Base-by-base conservation (phyloP, 2,888 invertebrate genomes). In the Ypsolopha scabrella region DNA sequence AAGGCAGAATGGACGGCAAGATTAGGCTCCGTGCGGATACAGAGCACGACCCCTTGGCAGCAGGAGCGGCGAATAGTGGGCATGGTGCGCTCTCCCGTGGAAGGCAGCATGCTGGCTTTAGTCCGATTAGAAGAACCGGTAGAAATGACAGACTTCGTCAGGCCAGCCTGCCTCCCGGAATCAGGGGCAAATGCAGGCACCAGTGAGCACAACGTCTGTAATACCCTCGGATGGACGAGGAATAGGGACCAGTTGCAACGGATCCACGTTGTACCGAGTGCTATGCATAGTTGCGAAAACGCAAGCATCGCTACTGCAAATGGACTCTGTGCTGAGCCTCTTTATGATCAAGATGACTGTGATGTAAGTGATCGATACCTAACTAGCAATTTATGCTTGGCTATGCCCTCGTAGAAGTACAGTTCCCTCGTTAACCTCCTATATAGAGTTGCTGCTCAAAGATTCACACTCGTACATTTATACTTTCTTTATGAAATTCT, bases 21-120 rank as follows among this genome's bases (percentile, higher is more conserved):
- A 59, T 88, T 94, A 53, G 95, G 95, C 1, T 88, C 90, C 6
- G 90, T 94, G 0, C 89, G 96, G 46, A 87, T 94, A 43, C 90
- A 92, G 43, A 92, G 94, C 54, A 91, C 92, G 1, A 91, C 95
- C 0, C 96, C 96, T 0, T 95, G 95, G 95, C 94, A 94, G 60
- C 95, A 95, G 69, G 93, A 95, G 60, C 87, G 93, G 49, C 87
- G 94, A 52, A 92, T 95, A 50, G 90, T 95, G 6, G 95, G 95
- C 36, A 93, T 96, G 92, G 91, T 94, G 11, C 94, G 95, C 60
- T 95, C 95, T 0, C 96, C 95, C 0, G 94, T 96, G 0, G 95
- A 95, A 73, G 96, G 96, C 24, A 95, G 95, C 60, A 94, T 94
- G 56, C 88, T 95, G 6, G 95, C 94, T 0, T 75, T 96, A 52